phyloP scores from a whole-genome alignment of 2,113 vertebrate species.

The Nesogale talazaci region DNA sequence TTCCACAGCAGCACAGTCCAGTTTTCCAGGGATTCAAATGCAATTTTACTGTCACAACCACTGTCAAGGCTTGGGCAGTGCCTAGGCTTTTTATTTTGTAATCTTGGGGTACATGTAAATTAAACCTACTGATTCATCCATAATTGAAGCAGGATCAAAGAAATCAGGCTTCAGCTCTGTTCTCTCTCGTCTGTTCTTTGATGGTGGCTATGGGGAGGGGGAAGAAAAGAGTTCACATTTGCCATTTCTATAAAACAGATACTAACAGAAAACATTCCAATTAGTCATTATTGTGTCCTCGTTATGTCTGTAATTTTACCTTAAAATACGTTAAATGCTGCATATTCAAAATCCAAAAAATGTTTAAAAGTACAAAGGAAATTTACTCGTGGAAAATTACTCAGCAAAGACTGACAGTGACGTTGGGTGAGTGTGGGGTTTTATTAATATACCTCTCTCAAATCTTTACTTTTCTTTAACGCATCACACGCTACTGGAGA shows the following conservation, averaged over 20 bases:
- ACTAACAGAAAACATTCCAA: constrained; percentile 55
- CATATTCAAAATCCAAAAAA: neutral
- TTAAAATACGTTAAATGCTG: constrained; percentile 17
- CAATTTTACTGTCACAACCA: constrained; percentile 44
- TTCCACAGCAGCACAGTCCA: neutral
- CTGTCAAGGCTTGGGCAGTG: constrained; percentile 23
- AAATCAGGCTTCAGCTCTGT: constrained; percentile 99
- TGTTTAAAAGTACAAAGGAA: constrained; percentile 53
- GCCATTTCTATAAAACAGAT: neutral
- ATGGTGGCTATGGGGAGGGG: constrained; percentile 91
- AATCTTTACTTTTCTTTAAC: constrained; percentile 46
- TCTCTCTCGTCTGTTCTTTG: constrained; percentile 98
- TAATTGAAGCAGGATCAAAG: constrained; percentile 99
- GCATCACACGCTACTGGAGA: neutral
- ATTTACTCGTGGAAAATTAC: constrained; percentile 18
- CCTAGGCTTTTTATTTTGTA: constrained; percentile 68
- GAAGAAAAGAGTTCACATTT: constrained; percentile 70
- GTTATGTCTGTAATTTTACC: neutral
- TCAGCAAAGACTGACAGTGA: constrained; percentile 15
- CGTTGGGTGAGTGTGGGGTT: neutral
- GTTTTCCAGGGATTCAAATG: constrained; percentile 16
- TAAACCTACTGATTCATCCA: constrained; percentile 98
- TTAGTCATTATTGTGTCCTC: constrained; percentile 39
- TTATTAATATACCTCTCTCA: constrained; percentile 32
- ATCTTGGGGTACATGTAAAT: constrained; percentile 68